These are phyloP conservation scores for Bettongia penicillata DNA, from an alignment of 2,113 vertebrate species.

Conservation along the genomic window DNA sequence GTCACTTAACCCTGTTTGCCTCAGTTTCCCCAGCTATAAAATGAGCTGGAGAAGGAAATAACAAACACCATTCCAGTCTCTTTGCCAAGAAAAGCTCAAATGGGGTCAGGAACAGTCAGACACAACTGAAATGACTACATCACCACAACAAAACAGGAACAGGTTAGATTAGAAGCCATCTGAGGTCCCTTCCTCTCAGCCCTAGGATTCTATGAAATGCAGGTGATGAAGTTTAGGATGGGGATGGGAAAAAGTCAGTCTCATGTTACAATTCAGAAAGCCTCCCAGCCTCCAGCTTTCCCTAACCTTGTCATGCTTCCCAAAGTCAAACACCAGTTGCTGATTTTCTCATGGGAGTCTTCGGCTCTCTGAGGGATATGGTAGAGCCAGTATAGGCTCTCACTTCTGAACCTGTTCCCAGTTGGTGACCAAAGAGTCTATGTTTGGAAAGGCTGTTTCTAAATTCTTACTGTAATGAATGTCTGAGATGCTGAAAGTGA, in stretches of 20 bases:
- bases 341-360: neutral
- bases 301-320: neutral
- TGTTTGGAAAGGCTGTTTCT: slow-evolving; percentile 38
- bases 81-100: neutral
- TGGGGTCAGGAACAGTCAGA: neutral
- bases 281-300: neutral
- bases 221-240: neutral
- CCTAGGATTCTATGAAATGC: neutral
- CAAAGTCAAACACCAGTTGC: neutral
- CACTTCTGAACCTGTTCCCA: slow-evolving; percentile 53
- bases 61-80: too few species aligned
- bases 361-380: neutral
- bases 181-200: neutral
- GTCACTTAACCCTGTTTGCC: too few species aligned
- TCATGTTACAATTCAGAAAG: neutral
- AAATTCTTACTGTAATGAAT: slow-evolving; percentile 38
- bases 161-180: neutral
- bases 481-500: neutral
- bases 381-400: neutral
- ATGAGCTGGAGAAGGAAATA: too few species aligned
- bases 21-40: too few species aligned
- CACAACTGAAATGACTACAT: neutral
- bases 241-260: neutral
- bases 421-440: slow-evolving; percentile 54
- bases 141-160: neutral